Evolutionary conservation across 1,140 invertebrate species (phyloP).

Genomic region (Rhopalosiphum maidis): DNA sequence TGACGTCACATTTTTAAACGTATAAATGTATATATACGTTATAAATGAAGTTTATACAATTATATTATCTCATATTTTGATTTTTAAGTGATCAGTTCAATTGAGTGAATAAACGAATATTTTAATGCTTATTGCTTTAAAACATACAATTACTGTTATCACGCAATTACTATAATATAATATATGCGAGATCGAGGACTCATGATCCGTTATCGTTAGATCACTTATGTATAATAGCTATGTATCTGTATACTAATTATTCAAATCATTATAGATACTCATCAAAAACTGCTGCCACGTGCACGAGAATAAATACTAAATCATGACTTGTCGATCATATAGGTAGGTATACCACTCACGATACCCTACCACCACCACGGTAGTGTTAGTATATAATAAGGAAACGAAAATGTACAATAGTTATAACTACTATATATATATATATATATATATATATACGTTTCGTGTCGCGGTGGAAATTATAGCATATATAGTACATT

Average conservation of each 20-base stretch:
- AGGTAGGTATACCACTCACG: neutral
- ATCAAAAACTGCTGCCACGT: no score
- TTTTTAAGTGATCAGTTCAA: neutral
- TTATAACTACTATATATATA: no score
- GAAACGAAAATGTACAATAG: neutral
- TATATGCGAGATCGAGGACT: neutral
- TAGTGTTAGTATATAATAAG: neutral
- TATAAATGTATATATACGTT: neutral
- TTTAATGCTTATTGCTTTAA: neutral
- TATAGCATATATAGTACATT: neutral
- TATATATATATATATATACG: neutral
- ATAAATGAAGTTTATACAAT: neutral
- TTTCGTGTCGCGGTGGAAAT: neutral
- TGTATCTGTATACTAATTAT: neutral
- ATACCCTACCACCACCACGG: neutral
- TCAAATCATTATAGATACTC: neutral
- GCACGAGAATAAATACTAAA: neutral
- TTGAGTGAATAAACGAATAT: neutral
- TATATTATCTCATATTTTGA: neutral
- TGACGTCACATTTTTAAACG: neutral
- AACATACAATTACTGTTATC: neutral
- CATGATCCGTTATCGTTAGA: neutral
- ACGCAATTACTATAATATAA: neutral
- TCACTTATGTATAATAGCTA: no score
- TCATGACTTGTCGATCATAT: neutral